A percentile compares a stretch with the other conserved stretches of the same genome.
These are phyloP conservation scores for Scaptomyza reducta DNA, from an alignment of 2,888 invertebrate species.

Conservation along the genomic window DNA sequence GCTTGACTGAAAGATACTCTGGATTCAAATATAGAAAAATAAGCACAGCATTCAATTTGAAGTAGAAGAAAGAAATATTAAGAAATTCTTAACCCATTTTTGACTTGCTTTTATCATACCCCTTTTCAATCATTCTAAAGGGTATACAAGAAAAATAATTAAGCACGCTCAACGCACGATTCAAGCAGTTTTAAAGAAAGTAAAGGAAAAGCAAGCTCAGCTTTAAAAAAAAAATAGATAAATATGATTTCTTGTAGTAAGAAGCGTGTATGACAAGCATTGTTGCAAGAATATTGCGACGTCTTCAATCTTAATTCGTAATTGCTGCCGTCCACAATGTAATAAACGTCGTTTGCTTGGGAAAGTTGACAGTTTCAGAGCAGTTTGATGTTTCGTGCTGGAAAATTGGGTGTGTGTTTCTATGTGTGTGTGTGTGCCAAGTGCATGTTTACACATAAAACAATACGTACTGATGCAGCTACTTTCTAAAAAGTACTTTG, in stretches of 20 bases:
- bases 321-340: slow-evolving; percentile 51
- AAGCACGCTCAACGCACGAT: slow-evolving; percentile 10
- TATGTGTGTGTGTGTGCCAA: background rate
- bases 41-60: too few relatives aligned
- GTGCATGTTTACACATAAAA: background rate
- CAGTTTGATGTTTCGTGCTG: slow-evolving; percentile 34
- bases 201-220: slow-evolving; percentile 49
- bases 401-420: slow-evolving; percentile 51
- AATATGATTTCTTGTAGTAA: slow-evolving; percentile 26
- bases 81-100: too few relatives aligned
- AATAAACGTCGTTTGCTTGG: slow-evolving; percentile 42
- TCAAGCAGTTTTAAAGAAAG: slow-evolving; percentile 44
- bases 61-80: too few relatives aligned
- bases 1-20: slow-evolving; percentile 11
- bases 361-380: slow-evolving; percentile 75
- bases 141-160: slow-evolving; percentile 28
- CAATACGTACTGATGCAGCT: slow-evolving; percentile 31
- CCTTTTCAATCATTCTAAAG: slow-evolving; percentile 7
- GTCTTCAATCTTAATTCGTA: slow-evolving; percentile 44
- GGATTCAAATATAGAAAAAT: background rate
- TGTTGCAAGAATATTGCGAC: slow-evolving; percentile 50
- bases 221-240: slow-evolving; percentile 2
- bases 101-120: background rate
- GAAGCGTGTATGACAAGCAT: slow-evolving; percentile 26
- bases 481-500: slow-evolving; percentile 79